Evolutionary conservation across 1,140 invertebrate species (phyloP), one percentile per base, ranked within the genome.

Genomic region (Eufriesea mexicana): DNA sequence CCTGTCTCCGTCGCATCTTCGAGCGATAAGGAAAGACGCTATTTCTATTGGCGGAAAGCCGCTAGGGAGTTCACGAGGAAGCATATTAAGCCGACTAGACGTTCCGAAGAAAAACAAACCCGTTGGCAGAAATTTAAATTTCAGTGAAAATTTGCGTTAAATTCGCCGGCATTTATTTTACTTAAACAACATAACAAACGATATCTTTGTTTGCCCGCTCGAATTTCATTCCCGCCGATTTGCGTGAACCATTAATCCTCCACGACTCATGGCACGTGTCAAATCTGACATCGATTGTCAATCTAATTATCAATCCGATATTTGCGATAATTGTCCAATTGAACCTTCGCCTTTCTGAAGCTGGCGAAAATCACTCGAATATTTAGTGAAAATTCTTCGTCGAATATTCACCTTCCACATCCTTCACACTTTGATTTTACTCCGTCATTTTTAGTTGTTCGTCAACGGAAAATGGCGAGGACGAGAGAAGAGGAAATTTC

Each of bases 1-100:
- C 45, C 49, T 75, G 57, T 64, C 49, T 6, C 54, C 12, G 64
- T 28, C 23, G 55, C 80, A 18, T 67, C 23, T 14, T 9, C 35
- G 20, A 55, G 57, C 42, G 42, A 78, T 72, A 73, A 74, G 59
- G 68, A 10, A 57, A 73, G 16, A 35, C 25, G 18, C 23, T 23
- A 57, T 23, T 67, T 35, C 23, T 55, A 14, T 51, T 42, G 25
- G 54, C 10, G 16, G 57, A 25, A 57, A 57, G 42, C 1, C 0
- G 71, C 42, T n/a, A 45, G 28, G 28, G 9, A 16, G 16, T 10
- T n/a, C 14, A 20, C 20, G 18, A 47, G n/a, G 49, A n/a, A 45
- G 23, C 9, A 2, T 2, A 14, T 12, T 35, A 49, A 18, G 10
- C 23, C 20, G 51, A 28, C 51, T 42, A 42, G 20, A 67, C 20